Percentiles rank a stretch among this genome's conserved stretches.
These are phyloP conservation scores for Drosophila tristis DNA, from an alignment of 1,140 invertebrate species.

Conservation along the genomic window DNA sequence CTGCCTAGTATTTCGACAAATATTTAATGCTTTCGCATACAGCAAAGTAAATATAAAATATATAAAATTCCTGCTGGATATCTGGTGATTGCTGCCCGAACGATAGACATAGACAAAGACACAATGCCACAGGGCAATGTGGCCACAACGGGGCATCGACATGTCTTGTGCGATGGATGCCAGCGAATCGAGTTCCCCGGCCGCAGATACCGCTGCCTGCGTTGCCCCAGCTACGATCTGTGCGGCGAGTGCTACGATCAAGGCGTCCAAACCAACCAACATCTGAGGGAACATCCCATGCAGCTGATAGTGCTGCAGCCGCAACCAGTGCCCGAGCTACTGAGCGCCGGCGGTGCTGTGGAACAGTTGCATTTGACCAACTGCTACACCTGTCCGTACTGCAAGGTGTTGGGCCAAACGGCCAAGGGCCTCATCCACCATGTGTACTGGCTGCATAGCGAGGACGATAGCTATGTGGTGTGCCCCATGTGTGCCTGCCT, in stretches of 20 bases:
- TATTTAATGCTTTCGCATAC: too few relatives aligned
- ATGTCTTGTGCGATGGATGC: slow-evolving; percentile 62
- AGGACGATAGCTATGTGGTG: slow-evolving; percentile 51
- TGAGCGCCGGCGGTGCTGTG: slow-evolving; percentile 24
- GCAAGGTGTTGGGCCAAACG: slow-evolving; percentile 41
- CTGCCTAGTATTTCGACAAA: too few relatives aligned
- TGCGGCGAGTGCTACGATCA: slow-evolving; percentile 62
- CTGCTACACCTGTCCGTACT: slow-evolving; percentile 66
- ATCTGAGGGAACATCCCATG: slow-evolving; percentile 59
- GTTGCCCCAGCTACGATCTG: slow-evolving; percentile 61
- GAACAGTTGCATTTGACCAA: slow-evolving; percentile 60
- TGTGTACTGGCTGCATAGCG: slow-evolving; percentile 45
- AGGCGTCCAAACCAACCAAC: slow-evolving; percentile 50
- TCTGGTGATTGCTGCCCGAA: too few relatives aligned
- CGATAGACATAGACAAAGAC: too few relatives aligned
- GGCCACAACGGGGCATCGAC: slow-evolving; percentile 50
- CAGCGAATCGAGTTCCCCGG: slow-evolving; percentile 51
- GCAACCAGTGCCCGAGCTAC: slow-evolving; percentile 10
- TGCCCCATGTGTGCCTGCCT: slow-evolving; percentile 63
- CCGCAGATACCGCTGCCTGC: slow-evolving; percentile 61
- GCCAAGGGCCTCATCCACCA: slow-evolving; percentile 65
- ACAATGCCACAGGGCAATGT: too few relatives aligned
- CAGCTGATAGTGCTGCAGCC: slow-evolving; percentile 37
- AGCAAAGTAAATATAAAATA: too few relatives aligned
- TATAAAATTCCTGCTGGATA: too few relatives aligned